Evolutionary conservation across 2,113 vertebrate genomes (phyloP), one percentile per base, ranked within the genome.

Genomic region (Eleginops maclovinus): DNA sequence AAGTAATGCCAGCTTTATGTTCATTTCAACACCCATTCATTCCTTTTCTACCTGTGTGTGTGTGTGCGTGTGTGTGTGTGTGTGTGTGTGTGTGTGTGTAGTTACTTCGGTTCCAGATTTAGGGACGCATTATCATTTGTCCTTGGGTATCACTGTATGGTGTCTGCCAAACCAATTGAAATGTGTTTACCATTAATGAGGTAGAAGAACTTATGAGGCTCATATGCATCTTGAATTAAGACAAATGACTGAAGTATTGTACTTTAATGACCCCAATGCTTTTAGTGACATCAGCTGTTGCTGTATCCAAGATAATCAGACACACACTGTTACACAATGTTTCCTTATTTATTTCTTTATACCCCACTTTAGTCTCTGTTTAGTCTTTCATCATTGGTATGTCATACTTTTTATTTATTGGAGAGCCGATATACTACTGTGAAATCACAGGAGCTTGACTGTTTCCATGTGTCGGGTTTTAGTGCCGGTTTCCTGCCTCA

Each of bases 1-100:
- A 93, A 92, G 91, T 94, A 95, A 92, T 90, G 85, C 63, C 62
- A 73, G 68, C 84, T 87, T 94, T 88, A 91, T 84, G 85, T 95
- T 92, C 72, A 82, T 93, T 21, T 72, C 84, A 89, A 83, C 89
- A 91, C 80, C 68, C 88, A 81, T 76, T 85, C 56, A 75, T 74
- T 75, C 50, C 77, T 89, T 87, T 83, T 90, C 83, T 91, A 88
- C 80, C 77, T 82, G 86, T 90, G 68, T 84, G 59, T 74, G 51
- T 47, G 8, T 59, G 66, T 60, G 67, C 60, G 54, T 62, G 44
- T 53, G 60, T 74, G 49, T 64, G 64, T 63, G 73, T 61, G 22
- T 50, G 24, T 53, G 43, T 41, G 22, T 50, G 41, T 62, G 62
- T 66, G 73, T 61, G 21, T 46, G 17, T 56, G 40, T 46, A 19